Percentiles rank a stretch among this genome's conserved stretches.
These are phyloP conservation scores for Dolichotis patagonum DNA, from an alignment of 2,113 vertebrate genomes.

Conservation along the genomic window DNA sequence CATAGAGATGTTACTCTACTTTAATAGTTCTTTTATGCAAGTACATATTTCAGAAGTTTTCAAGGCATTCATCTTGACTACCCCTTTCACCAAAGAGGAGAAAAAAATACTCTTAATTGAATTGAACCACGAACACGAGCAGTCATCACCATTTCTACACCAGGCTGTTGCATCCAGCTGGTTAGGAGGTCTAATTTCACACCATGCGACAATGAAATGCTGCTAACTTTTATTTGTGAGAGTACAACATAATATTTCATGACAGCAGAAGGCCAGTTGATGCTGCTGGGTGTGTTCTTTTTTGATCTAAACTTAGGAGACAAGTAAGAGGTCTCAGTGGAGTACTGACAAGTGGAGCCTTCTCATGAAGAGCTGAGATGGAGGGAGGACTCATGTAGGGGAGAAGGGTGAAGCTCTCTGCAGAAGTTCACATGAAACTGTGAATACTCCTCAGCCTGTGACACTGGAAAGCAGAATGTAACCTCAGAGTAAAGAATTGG, in stretches of 20 bases:
- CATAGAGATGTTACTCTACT: slow-evolving; percentile 80
- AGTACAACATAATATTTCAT: slow-evolving; percentile 73
- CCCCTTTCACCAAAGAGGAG: slow-evolving; percentile 63
- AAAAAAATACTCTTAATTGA: slow-evolving; percentile 57
- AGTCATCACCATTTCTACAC: slow-evolving; percentile 64
- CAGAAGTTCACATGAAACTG: neutral
- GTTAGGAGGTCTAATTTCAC: slow-evolving; percentile 77
- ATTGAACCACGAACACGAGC: slow-evolving; percentile 66
- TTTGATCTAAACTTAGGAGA: slow-evolving; percentile 8
- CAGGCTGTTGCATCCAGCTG: slow-evolving; percentile 73
- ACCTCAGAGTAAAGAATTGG: neutral
- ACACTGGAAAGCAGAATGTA: neutral
- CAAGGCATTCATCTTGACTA: slow-evolving; percentile 57
- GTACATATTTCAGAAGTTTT: slow-evolving; percentile 72
- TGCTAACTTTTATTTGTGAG: slow-evolving; percentile 79
- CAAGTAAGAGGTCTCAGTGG: neutral
- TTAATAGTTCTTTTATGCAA: slow-evolving; percentile 80
- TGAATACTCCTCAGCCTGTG: neutral
- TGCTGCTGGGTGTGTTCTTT: neutral
- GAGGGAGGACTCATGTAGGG: neutral
- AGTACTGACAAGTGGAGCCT: neutral
- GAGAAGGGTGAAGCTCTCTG: neutral
- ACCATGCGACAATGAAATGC: slow-evolving; percentile 63
- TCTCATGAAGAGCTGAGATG: neutral
- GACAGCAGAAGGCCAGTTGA: slow-evolving; percentile 70